These are phyloP conservation scores for Pterostichus madidus DNA, from an alignment of 2,888 invertebrate species.

Conservation along the genomic window DNA sequence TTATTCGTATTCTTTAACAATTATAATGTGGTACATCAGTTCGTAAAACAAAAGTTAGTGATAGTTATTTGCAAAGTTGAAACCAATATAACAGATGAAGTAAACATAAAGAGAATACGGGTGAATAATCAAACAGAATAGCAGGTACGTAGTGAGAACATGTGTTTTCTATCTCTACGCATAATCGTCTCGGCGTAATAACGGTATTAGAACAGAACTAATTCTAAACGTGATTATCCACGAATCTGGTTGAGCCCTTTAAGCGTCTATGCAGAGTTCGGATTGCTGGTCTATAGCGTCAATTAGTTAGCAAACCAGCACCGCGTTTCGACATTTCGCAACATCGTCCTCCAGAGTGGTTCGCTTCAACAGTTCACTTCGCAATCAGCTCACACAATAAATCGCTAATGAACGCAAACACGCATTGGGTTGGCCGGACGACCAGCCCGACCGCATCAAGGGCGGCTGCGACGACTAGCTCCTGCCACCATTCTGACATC, in stretches of 20 bases:
- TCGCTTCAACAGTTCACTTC: conserved; percentile 47
- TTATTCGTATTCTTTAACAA: no score
- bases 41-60: no score
- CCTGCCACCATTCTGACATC: not conserved
- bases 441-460: conserved; percentile 26
- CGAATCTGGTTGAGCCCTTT: conserved; percentile 31
- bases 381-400: conserved; percentile 56
- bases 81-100: no score
- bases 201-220: conserved; percentile 35
- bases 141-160: not conserved
- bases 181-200: conserved; percentile 30
- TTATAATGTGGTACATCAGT: no score
- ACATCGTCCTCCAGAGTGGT: conserved; percentile 26
- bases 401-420: conserved; percentile 65
- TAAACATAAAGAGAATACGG: no score
- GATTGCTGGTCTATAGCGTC: conserved; percentile 43
- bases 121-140: no score
- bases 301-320: conserved; percentile 32
- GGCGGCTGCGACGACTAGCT: not conserved
- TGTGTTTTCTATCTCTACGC: conserved; percentile 10
- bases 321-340: conserved; percentile 10
- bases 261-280: conserved; percentile 7
- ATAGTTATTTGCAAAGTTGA: no score
- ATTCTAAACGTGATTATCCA: conserved; percentile 44
- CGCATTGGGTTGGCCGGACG: conserved; percentile 50